phyloP scores from a whole-genome alignment of 1,140 invertebrate species.

The Philopotamus ludificatus region DNA sequence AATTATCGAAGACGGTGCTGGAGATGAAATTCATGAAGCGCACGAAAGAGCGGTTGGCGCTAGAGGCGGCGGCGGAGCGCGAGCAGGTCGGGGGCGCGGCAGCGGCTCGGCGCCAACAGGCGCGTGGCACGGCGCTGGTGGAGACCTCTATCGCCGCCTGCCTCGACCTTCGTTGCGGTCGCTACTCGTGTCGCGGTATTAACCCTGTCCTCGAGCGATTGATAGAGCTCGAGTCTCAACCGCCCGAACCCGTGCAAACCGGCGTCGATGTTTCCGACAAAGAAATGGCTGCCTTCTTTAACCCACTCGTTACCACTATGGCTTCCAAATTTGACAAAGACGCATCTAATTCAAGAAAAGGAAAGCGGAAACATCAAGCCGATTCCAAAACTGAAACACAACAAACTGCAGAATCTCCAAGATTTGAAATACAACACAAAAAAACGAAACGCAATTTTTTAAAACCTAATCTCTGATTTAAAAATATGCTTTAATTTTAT shows the following conservation, averaged over 20 bases:
- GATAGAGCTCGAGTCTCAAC: slow-evolving; percentile 59
- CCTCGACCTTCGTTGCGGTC: slow-evolving; percentile 73
- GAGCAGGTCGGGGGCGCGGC: slow-evolving; percentile 64
- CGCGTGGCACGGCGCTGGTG: slow-evolving; percentile 63
- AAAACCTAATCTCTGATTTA: slow-evolving; percentile 22
- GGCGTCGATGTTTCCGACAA: slow-evolving; percentile 69
- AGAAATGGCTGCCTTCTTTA: slow-evolving; percentile 61
- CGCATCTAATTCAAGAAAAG: slow-evolving; percentile 12
- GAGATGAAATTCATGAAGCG: slow-evolving; percentile 91
- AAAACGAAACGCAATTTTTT: slow-evolving; percentile 24
- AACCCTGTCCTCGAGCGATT: slow-evolving; percentile 83
- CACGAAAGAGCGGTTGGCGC: slow-evolving; percentile 77
- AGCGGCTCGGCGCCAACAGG: slow-evolving; percentile 61
- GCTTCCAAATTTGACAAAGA: slow-evolving; percentile 31
- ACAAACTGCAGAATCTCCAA: slow-evolving; percentile 1
- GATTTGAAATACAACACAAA: slow-evolving; percentile 15
- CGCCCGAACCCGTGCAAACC: slow-evolving; percentile 43
- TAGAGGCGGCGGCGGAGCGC: slow-evolving; percentile 64
- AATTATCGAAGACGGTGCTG: slow-evolving; percentile 67
- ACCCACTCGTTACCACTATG: slow-evolving; percentile 34
- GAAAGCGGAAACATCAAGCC: slow-evolving; percentile 9
- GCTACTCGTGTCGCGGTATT: slow-evolving; percentile 84
- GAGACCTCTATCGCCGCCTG: slow-evolving; percentile 76
- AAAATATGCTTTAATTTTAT: too few species aligned
- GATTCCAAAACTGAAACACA: neutral